Conservation (phyloP, 2,888 invertebrate genomes). For the Pelosia muscerda region DNA sequence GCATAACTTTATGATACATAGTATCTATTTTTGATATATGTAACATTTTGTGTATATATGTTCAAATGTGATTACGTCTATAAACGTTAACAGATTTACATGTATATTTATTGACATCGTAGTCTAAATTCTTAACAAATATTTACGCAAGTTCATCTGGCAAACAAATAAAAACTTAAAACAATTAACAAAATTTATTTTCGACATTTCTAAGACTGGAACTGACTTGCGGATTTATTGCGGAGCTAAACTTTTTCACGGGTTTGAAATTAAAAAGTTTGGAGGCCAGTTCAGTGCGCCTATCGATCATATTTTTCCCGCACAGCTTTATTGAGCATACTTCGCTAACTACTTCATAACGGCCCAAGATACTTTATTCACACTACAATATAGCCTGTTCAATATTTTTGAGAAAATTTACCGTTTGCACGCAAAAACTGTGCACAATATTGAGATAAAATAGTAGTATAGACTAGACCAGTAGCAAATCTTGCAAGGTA, state of each 20-base stretch:
- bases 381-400: background rate
- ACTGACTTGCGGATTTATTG: slow-evolving; percentile 19
- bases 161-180: slow-evolving; percentile 11
- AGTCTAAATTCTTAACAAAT: background rate
- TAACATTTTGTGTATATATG: no score
- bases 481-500: background rate
- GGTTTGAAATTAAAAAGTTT: slow-evolving; percentile 16
- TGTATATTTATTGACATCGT: background rate
- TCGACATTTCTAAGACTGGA: slow-evolving; percentile 9
- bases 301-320: slow-evolving; percentile 1
- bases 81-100: no score
- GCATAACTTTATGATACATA: no score
- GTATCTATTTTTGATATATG: no score
- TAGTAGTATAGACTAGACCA: background rate
- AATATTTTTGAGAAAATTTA: background rate
- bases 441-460: background rate
- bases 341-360: no score
- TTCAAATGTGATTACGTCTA: no score
- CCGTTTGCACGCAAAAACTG: background rate
- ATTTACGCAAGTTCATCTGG: background rate
- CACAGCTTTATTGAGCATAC: background rate
- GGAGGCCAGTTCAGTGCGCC: background rate
- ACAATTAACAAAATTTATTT: slow-evolving; percentile 10
- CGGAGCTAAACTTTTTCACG: slow-evolving; percentile 17
- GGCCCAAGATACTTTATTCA: background rate